Conservation (phyloP, 37 sponge, comb jelly and placozoan species). For the Halisarca cf. caerulea region DNA sequence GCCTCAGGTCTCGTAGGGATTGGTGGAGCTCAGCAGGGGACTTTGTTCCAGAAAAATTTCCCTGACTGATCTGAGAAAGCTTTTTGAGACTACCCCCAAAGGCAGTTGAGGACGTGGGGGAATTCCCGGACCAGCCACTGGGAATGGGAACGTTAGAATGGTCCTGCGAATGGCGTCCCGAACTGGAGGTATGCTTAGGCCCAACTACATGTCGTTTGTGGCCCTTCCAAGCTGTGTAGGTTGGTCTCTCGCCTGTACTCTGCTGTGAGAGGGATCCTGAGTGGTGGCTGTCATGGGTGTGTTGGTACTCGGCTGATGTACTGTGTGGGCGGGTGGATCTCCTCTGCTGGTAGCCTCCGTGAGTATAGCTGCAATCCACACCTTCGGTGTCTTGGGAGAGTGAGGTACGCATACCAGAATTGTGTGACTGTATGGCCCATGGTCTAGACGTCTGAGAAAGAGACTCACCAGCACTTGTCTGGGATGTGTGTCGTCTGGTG, state of each 20-base stretch:
- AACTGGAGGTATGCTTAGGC: neutral
- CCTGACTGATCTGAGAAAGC: neutral
- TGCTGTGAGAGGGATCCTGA: neutral
- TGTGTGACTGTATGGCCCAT: neutral
- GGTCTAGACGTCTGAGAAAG: neutral
- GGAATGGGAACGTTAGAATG: neutral
- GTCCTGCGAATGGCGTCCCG: neutral
- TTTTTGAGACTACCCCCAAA: constrained; percentile 5
- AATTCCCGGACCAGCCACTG: constrained; percentile 15
- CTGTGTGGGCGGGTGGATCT: neutral
- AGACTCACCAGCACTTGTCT: neutral
- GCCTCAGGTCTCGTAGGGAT: constrained; percentile 6
- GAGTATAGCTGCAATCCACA: neutral
- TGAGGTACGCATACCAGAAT: neutral
- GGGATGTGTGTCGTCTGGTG: neutral
- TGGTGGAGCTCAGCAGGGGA: constrained; percentile 1
- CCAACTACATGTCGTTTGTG: constrained; percentile 15
- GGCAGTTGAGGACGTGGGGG: neutral
- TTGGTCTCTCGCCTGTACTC: neutral
- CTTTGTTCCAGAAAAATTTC: neutral
- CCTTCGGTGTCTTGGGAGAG: neutral
- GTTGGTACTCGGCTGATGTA: neutral
- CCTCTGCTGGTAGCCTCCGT: neutral
- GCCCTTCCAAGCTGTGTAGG: constrained; percentile 23
- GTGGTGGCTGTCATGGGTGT: neutral